Conservation (phyloP, 2,888 invertebrate species). For the Xylophagus ater region DNA sequence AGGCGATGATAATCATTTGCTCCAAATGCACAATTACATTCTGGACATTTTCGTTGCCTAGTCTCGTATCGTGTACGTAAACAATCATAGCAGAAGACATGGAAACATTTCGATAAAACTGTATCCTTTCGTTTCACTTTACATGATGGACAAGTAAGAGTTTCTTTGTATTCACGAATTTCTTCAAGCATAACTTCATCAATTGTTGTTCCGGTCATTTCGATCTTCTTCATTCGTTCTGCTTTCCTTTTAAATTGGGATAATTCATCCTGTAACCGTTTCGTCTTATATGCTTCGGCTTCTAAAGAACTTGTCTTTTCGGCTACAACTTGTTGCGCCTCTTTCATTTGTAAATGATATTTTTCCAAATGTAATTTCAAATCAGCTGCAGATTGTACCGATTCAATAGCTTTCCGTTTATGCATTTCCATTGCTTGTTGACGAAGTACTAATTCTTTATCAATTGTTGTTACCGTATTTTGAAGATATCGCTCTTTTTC, state of each 20-base stretch:
- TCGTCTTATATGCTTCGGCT: constrained; percentile 93
- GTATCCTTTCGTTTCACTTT: constrained; percentile 98
- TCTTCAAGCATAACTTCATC: constrained; percentile 98
- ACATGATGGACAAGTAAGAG: constrained; percentile 94
- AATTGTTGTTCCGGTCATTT: constrained; percentile 88
- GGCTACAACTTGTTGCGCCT: constrained; percentile 90
- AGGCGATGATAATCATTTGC: constrained; percentile 98
- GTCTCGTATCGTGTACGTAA: constrained; percentile 96
- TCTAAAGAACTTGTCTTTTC: constrained; percentile 94
- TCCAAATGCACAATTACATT: constrained; percentile 98
- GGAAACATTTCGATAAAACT: constrained; percentile 97
- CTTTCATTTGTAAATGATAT: constrained; percentile 95
- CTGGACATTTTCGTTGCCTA: constrained; percentile 95
- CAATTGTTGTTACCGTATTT: constrained; percentile 81
- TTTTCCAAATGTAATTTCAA: constrained; percentile 95
- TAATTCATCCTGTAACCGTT: constrained; percentile 89
- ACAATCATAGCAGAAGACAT: constrained; percentile 99
- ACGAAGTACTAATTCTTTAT: constrained; percentile 83
- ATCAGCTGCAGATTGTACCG: constrained; percentile 93
- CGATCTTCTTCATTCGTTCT: constrained; percentile 80
- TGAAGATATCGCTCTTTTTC: constrained; percentile 91
- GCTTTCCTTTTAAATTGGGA: constrained; percentile 84
- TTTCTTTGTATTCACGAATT: constrained; percentile 95
- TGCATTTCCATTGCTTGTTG: constrained; percentile 98
- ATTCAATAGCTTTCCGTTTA: constrained; percentile 94